Conservation (phyloP, 2,797 vertebrate genomes). For the Schizopygopsis malacanthus region DNA sequence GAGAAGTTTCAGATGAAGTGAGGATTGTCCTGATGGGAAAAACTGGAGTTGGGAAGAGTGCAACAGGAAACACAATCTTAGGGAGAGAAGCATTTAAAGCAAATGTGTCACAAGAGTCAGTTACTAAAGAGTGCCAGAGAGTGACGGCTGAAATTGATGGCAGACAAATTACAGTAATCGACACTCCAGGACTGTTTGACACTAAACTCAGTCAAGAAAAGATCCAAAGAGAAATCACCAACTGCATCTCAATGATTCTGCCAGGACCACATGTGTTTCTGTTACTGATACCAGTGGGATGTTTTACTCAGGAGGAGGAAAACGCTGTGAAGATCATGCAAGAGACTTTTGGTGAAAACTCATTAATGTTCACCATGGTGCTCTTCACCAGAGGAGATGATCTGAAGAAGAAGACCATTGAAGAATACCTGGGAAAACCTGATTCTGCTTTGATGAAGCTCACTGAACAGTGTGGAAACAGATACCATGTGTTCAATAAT, state of each 20-base stretch:
- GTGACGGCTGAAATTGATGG: background rate
- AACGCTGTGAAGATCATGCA: background rate
- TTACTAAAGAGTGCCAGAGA: background rate
- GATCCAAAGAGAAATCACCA: background rate
- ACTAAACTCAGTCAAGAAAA: background rate
- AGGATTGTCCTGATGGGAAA: conserved; percentile 23
- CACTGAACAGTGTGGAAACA: background rate
- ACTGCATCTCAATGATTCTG: background rate
- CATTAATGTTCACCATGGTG: background rate
- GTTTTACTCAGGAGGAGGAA: background rate
- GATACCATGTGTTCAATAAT: conserved; percentile 25
- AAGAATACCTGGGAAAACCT: background rate
- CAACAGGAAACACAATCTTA: background rate
- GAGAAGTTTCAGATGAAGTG: fast-evolving
- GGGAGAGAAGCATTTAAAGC: background rate
- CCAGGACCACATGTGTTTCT: conserved; percentile 21
- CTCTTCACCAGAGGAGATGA: conserved; percentile 11
- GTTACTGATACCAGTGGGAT: background rate
- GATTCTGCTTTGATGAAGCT: background rate
- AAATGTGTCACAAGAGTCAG: too few species aligned
- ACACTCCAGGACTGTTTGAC: background rate
- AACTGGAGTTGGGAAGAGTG: conserved; percentile 22
- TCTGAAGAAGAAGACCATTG: background rate
- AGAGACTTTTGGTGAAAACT: background rate
- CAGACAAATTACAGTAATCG: background rate